These are phyloP conservation scores for Drosophila kuntzei DNA, from an alignment of 2,888 invertebrate genomes.

Conservation along the genomic window DNA sequence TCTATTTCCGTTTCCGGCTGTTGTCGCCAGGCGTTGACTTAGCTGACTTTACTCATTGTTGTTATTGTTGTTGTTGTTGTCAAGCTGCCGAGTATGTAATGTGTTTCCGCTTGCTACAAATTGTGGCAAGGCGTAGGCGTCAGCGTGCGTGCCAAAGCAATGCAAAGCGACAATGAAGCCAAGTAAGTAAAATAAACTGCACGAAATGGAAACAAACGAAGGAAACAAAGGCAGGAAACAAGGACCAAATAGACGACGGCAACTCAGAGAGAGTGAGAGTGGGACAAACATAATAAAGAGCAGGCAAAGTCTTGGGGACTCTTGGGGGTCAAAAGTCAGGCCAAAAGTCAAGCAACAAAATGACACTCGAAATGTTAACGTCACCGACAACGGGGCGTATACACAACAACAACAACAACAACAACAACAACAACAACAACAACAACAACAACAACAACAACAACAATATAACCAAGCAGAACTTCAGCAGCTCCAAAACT, in stretches of 20 bases:
- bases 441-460: not conserved
- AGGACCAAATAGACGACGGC: not conserved
- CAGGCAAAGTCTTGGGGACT: not conserved
- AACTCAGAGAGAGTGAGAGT: not conserved
- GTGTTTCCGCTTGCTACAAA: slow-evolving; percentile 77
- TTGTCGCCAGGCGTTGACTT: slow-evolving; percentile 64
- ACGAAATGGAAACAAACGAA: slow-evolving; percentile 50
- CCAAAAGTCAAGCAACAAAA: slow-evolving; percentile 41
- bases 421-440: slow-evolving; percentile 5
- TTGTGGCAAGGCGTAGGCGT: slow-evolving; percentile 52
- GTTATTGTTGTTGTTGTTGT: slow-evolving; percentile 47
- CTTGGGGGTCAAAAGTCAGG: too few species aligned
- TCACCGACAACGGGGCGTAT: slow-evolving; percentile 55
- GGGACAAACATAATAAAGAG: not conserved
- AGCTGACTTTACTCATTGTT: slow-evolving; percentile 19
- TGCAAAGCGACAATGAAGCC: slow-evolving; percentile 59
- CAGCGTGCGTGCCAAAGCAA: slow-evolving; percentile 62
- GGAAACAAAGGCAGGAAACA: slow-evolving; percentile 32
- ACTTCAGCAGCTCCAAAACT: slow-evolving; percentile 19
- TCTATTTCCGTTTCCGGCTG: slow-evolving; percentile 78
- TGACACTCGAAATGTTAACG: slow-evolving; percentile 77
- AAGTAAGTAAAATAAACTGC: slow-evolving; percentile 55
- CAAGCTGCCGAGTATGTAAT: slow-evolving; percentile 77
- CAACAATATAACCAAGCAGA: not conserved
- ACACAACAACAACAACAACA: slow-evolving; percentile 22